phyloP scores from a whole-genome alignment of 2,888 invertebrate species.

The Incurvaria masculella region DNA sequence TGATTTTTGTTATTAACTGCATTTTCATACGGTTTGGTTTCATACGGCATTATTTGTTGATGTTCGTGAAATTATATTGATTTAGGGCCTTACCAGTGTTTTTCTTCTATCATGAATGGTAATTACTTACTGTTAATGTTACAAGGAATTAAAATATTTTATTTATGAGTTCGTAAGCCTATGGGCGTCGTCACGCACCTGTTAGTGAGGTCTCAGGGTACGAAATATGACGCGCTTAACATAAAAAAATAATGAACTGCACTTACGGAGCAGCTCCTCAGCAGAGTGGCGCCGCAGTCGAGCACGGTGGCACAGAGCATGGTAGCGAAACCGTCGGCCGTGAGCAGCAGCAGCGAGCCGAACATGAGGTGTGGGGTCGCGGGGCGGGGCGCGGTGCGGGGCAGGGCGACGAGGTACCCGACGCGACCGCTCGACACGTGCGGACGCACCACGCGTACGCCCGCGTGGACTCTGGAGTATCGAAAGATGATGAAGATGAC shows the following conservation, averaged over 20 bases:
- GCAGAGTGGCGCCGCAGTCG: slow-evolving; percentile 37
- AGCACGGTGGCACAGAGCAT: slow-evolving; percentile 68
- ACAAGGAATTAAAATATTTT: background rate
- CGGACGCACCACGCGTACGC: slow-evolving; percentile 41
- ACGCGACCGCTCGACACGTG: slow-evolving; percentile 37
- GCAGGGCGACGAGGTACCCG: slow-evolving; percentile 41
- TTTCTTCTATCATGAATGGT: too few species aligned
- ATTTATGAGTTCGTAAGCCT: background rate
- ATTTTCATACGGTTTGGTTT: too few species aligned
- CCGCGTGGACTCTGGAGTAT: slow-evolving; percentile 43
- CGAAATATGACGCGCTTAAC: too few species aligned
- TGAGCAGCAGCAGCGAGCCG: slow-evolving; percentile 72
- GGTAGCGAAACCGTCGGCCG: slow-evolving; percentile 64
- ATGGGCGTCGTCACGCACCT: too few species aligned
- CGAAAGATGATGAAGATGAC: too few species aligned
- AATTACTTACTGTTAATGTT: too few species aligned
- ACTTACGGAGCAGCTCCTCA: slow-evolving; percentile 33
- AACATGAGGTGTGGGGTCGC: slow-evolving; percentile 51
- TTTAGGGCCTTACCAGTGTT: too few species aligned
- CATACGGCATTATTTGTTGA: too few species aligned
- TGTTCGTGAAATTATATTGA: too few species aligned
- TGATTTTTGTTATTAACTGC: too few species aligned
- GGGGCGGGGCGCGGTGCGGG: slow-evolving; percentile 28
- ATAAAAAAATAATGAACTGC: slow-evolving; percentile 10
- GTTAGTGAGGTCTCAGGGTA: background rate